Percentiles rank a stretch among this genome's conserved stretches.
Evolutionary conservation across 2,888 invertebrate genomes (phyloP).

Genomic region (Phania funesta): DNA sequence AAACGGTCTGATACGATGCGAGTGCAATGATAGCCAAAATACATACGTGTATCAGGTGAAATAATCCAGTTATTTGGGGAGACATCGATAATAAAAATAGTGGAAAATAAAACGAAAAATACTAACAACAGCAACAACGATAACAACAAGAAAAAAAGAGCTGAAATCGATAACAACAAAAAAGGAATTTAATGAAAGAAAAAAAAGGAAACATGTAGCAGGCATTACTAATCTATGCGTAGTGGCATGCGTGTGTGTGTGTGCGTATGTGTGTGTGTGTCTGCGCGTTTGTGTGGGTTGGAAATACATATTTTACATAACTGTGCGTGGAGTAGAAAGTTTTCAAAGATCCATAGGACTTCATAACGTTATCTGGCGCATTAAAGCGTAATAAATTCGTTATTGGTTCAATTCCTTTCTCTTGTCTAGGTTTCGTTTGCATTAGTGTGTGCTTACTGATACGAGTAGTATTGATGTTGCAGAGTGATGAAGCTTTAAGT

Average conservation of each 20-base stretch:
- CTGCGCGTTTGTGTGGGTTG: slow-evolving; percentile 25
- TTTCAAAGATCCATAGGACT: slow-evolving; percentile 44
- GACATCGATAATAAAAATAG: slow-evolving; percentile 37
- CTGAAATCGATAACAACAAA: not conserved
- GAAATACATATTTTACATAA: too few species aligned
- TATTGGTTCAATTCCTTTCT: slow-evolving; percentile 23
- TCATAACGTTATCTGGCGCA: slow-evolving; percentile 53
- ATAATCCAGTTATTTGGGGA: slow-evolving; percentile 61
- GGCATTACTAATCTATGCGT: not conserved
- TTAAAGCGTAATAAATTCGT: slow-evolving; percentile 54
- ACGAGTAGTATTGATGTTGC: not conserved
- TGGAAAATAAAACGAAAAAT: slow-evolving; percentile 3
- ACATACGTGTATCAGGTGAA: slow-evolving; percentile 48
- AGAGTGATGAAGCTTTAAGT: slow-evolving; percentile 22
- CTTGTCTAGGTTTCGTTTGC: not conserved
- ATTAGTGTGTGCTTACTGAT: not conserved
- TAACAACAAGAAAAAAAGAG: not conserved
- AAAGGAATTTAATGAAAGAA: too few species aligned
- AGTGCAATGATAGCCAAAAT: slow-evolving; percentile 41
- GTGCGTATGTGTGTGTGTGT: too few species aligned
- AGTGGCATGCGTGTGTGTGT: not conserved
- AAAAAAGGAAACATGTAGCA: slow-evolving; percentile 11
- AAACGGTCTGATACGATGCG: slow-evolving; percentile 22
- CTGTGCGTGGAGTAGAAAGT: slow-evolving; percentile 37
- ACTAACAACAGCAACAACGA: not conserved